Evolutionary conservation across 2,888 invertebrate species (phyloP), one percentile per base, ranked within the genome.

Genomic region (Hydroisotoma schaefferi): DNA sequence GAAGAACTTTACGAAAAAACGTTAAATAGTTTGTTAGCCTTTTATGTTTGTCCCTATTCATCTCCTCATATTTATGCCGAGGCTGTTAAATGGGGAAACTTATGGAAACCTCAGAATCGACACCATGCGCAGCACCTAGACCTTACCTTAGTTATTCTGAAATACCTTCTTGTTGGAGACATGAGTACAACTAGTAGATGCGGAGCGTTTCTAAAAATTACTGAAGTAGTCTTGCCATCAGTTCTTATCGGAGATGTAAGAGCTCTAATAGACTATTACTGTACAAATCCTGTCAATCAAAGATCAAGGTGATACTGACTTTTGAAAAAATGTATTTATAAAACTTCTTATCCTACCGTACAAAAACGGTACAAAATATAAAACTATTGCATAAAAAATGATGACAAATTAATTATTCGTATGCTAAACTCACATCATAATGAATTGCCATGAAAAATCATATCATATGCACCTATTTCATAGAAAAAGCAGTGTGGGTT

Each of bases 1-100:
- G 63, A 60, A 10, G 52, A 55, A 12, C 20, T 68, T 37, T 57
- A 68, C 33, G 63, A 62, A 51, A 47, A 57, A 49, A 57, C 65
- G 23, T 27, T 68, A 22, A 68, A 65, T 53, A 61, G 65, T 1
- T 22, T 68, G 10, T 49, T 68, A 10, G 51, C 54, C n/a, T 43
- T 51, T 20, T 68, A 63, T 27, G 47, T 68, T 18, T 68, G 68
- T 27, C 68, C 68, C 0, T 59, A 65, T 27, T 68, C 68, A 4
- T 65, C 65, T n/a, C 63, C 68, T 10, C 20, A 49, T 15, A 65
- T 68, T 48, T 68, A 68, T 46, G 43, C 43, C 8, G 58, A 65
- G 51, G 61, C 65, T 6, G 63, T 65, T 1, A 64, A 61, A 55
- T 52, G 57, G 15, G 40, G 51, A 5, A 49, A 44, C 6, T 53